Percentiles rank a stretch among this genome's conserved stretches.
Evolutionary conservation across 1,140 invertebrate genomes (phyloP).

Genomic region (Drosophila repleta): DNA sequence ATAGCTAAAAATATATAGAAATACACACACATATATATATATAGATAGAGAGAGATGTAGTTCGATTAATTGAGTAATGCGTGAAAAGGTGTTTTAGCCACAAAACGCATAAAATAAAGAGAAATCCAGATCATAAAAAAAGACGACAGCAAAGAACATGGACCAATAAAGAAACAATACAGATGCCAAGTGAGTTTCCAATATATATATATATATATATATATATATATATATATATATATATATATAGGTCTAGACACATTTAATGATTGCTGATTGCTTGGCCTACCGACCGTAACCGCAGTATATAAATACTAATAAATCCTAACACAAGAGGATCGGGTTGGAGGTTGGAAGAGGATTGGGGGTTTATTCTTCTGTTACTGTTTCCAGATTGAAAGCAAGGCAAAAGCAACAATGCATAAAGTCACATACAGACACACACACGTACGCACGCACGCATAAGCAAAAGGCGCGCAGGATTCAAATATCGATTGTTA

Average conservation of each 20-base stretch:
- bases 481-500: constrained; percentile 25
- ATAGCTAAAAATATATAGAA: constrained; percentile 81
- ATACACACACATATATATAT: constrained; percentile 50
- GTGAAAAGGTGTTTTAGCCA: constrained; percentile 41
- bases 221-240: constrained; percentile 1
- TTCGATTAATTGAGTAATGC: constrained; percentile 55
- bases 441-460: constrained; percentile 26
- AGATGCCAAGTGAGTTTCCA: not conserved
- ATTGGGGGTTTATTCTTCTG: too few species aligned
- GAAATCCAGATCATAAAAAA: constrained; percentile 1
- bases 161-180: constrained; percentile 19
- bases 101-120: constrained; percentile 26
- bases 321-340: not conserved
- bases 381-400: not conserved
- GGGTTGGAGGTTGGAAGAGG: not conserved
- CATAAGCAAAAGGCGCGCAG: constrained; percentile 17
- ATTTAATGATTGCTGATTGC: constrained; percentile 9
- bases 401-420: constrained; percentile 5
- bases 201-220: constrained; percentile 9
- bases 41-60: too few species aligned
- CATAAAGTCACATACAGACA: constrained; percentile 10
- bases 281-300: not conserved
- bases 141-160: constrained; percentile 10
- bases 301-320: not conserved
- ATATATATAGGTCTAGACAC: not conserved